Evolutionary conservation across 2,797 vertebrate genomes (phyloP).

Genomic region (Phylloscopus collybita): DNA sequence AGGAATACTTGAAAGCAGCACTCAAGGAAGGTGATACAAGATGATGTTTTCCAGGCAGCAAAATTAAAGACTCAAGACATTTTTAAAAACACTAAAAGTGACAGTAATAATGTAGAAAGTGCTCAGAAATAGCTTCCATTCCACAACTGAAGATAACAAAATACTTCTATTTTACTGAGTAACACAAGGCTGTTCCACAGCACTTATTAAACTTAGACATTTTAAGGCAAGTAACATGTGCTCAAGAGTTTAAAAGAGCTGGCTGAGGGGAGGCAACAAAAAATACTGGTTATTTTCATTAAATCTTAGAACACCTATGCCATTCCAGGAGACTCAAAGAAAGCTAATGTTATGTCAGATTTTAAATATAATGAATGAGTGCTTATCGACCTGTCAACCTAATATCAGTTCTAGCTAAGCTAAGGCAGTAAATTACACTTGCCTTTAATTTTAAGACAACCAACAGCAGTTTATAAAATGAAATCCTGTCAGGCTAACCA

Average conservation of each 20-base stretch:
- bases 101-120: not conserved
- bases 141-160: slow-evolving; percentile 6
- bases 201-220: not conserved
- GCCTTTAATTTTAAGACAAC: not conserved
- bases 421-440: not conserved
- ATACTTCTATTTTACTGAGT: not conserved
- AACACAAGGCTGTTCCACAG: not conserved
- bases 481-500: not conserved
- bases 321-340: not conserved
- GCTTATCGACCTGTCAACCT: not conserved
- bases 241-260: not conserved
- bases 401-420: not conserved
- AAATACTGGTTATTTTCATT: not conserved
- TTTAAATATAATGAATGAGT: not conserved
- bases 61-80: not conserved
- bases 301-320: not conserved
- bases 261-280: not conserved
- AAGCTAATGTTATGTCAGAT: not conserved
- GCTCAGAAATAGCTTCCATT: not conserved
- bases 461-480: not conserved
- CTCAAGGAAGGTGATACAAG: not conserved
- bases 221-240: not conserved
- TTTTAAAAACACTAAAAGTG: not conserved
- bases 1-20: not conserved
- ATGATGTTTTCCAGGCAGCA: not conserved